Base-by-base conservation (phyloP, 2,888 invertebrate genomes). In the Heliconius hortense region DNA sequence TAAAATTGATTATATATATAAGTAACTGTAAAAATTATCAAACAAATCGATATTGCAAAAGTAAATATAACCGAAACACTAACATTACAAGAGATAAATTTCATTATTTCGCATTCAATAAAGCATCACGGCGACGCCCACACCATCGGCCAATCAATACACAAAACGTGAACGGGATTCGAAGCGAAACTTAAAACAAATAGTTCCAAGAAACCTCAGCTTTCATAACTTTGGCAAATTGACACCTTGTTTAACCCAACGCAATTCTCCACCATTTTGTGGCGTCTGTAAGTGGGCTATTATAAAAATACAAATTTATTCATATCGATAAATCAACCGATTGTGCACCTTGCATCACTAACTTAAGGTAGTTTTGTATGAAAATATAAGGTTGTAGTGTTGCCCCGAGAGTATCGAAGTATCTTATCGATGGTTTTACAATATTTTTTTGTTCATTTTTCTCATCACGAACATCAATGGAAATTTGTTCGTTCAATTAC, bases 151-250 rank as follows among this genome's bases (percentile, higher is more conserved):
- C 85, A 87, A 88, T 88, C 88, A 86, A 84, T 83, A 86, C 88
- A 85, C 89, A 88, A 89, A 90, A 87, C 85, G 87, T 87, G 90
- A 89, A 86, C 82, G 80, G 82, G 82, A 83, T 84, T 84, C 83
- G 80, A 82, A 85, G 84, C 85, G 86, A 86, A 87, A 87, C 86
- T 89, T 88, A 86, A 92, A 93, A 93, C 93, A 93, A 93, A 93
- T 93, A 93, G 90, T 92, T 93, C 93, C 85, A 71, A 89, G 93
- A 93, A 93, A 66, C 84, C 85, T 84, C 84, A 87, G 87, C 90
- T 93, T 93, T 93, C 93, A 93, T 93, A 93, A 93, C 93, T 93
- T 86, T 87, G 84, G 91, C 89, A 94, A 94, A 94, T 94, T 94
- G 93, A 93, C 93, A 94, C 93, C 93, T 93, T 92, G 93, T 90